Evolutionary conservation across 2,888 invertebrate genomes (phyloP).

Genomic region (Cantharis flavilabris): DNA sequence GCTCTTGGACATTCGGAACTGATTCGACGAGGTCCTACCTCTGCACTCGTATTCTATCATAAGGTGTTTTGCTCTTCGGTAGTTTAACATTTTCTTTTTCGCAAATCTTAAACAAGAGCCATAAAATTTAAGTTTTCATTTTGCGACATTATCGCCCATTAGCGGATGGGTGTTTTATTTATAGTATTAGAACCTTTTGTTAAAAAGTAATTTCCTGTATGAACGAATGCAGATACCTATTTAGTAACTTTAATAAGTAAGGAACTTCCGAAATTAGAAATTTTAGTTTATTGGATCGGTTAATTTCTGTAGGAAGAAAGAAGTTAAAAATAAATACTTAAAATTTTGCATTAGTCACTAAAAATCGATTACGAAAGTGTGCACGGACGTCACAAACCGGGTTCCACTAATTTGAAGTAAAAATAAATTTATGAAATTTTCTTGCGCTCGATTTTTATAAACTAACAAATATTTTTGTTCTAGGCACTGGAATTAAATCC

Average conservation of each 20-base stretch:
- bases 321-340: neutral
- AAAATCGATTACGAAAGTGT: neutral
- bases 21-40: conserved; percentile 72
- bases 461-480: conserved; percentile 44
- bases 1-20: conserved; percentile 79
- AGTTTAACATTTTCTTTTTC: too few species aligned
- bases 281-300: neutral
- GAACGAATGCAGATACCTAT: neutral
- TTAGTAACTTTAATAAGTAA: neutral
- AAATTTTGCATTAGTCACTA: neutral
- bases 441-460: neutral
- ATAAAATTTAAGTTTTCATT: neutral
- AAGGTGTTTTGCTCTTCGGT: conserved; percentile 62
- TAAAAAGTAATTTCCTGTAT: neutral
- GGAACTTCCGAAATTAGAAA: neutral
- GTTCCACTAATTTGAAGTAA: neutral
- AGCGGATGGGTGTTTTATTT: neutral
- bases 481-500: conserved; percentile 88
- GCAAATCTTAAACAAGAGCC: too few species aligned
- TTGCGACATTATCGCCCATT: neutral
- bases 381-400: neutral
- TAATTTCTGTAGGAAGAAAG: neutral
- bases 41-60: conserved; percentile 75
- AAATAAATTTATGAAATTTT: neutral
- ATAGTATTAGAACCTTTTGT: neutral